A percentile compares a stretch with the other conserved stretches of the same genome.
Evolutionary conservation across 2,113 vertebrate genomes (phyloP).

Genomic region (Malaclemys terrapin): DNA sequence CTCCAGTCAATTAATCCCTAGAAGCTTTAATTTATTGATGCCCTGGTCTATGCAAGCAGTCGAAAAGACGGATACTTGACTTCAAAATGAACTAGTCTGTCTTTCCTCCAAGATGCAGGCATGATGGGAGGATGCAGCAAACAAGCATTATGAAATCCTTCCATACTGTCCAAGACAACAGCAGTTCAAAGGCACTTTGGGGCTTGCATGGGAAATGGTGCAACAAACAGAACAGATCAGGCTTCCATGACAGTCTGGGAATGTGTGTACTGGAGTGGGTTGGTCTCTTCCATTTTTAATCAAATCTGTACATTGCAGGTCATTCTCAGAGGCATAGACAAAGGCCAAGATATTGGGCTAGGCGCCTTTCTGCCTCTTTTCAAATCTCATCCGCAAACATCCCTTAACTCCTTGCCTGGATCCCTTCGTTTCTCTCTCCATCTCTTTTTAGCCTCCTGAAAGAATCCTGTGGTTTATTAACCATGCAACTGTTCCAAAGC

Average conservation of each 20-base stretch:
- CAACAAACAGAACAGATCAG: conserved; percentile 17
- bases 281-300: conserved; percentile 6
- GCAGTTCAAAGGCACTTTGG: conserved; percentile 39
- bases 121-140: conserved; percentile 41
- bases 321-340: not conserved
- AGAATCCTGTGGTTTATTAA: conserved; percentile 21
- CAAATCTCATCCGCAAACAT: not conserved
- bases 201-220: conserved; percentile 35
- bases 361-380: not conserved
- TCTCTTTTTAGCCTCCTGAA: not conserved
- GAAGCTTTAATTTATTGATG: conserved; percentile 69
- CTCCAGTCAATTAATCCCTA: conserved; percentile 72
- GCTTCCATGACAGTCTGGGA: not conserved
- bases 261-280: not conserved
- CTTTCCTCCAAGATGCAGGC: conserved; percentile 37
- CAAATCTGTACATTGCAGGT: not conserved
- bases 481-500: not conserved
- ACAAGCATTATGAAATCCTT: conserved; percentile 68
- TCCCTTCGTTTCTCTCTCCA: not conserved
- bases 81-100: conserved; percentile 55
- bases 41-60: not conserved
- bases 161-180: conserved; percentile 50
- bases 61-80: conserved; percentile 49
- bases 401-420: not conserved
- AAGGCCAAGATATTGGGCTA: not conserved